Percentiles rank a stretch among this genome's conserved stretches.
These are phyloP conservation scores for Hemicentrotus pulcherrimus DNA, from an alignment of 35 echinoderm and acorn worm genomes.

Conservation along the genomic window DNA sequence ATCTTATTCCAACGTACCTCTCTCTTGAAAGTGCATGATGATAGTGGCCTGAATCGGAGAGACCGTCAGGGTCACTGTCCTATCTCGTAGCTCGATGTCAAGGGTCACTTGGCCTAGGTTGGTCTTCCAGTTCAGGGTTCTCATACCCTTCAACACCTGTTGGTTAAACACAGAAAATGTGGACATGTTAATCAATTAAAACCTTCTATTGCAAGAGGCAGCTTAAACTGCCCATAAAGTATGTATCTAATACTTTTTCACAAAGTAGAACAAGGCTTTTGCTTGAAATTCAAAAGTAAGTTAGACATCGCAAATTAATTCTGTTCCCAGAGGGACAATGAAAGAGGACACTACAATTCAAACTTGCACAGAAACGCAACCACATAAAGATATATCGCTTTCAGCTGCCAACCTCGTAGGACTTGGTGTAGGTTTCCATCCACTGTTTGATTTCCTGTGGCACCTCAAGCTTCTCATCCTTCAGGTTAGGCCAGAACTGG, in stretches of 20 bases:
- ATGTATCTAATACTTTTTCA: too few relatives aligned
- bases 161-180: background rate
- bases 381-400: too few relatives aligned
- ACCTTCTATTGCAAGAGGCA: too few relatives aligned
- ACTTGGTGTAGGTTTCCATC: slow-evolving; percentile 90
- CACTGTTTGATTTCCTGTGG: slow-evolving; percentile 72
- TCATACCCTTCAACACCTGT: slow-evolving; percentile 85
- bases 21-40: slow-evolving; percentile 94
- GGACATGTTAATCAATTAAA: too few relatives aligned
- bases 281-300: too few relatives aligned
- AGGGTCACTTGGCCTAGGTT: slow-evolving; percentile 87
- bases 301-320: too few relatives aligned
- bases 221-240: too few relatives aligned
- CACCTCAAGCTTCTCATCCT: slow-evolving; percentile 91
- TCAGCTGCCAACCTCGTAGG: slow-evolving; percentile 66
- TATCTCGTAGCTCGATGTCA: slow-evolving; percentile 89
- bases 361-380: too few relatives aligned
- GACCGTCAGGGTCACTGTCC: slow-evolving; percentile 81
- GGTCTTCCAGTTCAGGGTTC: slow-evolving; percentile 95
- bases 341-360: too few relatives aligned
- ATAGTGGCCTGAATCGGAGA: slow-evolving; percentile 98
- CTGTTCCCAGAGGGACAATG: too few relatives aligned
- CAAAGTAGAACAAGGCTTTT: too few relatives aligned
- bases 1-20: slow-evolving; percentile 51
- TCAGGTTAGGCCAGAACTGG: slow-evolving; percentile 95